These are phyloP conservation scores for Syngnathus scovelli DNA, from an alignment of 2,113 vertebrate genomes.

Conservation along the genomic window DNA sequence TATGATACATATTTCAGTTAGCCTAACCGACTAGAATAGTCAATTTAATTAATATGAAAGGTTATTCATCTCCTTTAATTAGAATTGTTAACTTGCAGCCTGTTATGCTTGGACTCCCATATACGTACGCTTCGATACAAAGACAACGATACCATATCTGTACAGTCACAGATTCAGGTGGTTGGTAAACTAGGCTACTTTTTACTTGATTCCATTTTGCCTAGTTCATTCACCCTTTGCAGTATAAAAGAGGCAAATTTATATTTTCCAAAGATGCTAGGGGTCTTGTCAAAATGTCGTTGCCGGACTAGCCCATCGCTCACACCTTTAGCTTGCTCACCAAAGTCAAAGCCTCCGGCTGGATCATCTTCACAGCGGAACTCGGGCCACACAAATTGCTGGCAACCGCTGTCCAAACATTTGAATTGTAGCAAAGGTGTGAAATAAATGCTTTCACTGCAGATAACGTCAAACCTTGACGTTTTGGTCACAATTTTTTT, in stretches of 20 bases:
- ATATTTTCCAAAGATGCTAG: background rate
- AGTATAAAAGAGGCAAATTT: background rate
- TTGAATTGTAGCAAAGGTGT: constrained; percentile 7
- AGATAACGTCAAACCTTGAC: constrained; percentile 7
- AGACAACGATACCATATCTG: too few species aligned
- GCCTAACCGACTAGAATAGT: too few species aligned
- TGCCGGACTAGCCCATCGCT: constrained; percentile 7
- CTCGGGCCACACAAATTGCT: background rate
- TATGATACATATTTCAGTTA: too few species aligned
- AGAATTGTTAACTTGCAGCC: too few species aligned
- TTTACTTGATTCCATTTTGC: background rate
- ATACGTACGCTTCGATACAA: too few species aligned
- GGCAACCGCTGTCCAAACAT: constrained; percentile 14
- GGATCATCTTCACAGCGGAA: background rate
- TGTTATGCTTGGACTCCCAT: too few species aligned
- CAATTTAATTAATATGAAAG: too few species aligned
- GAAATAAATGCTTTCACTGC: background rate
- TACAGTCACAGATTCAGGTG: too few species aligned
- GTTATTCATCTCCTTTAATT: too few species aligned
- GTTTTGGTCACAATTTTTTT: background rate
- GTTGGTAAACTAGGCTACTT: background rate
- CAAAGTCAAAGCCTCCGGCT: constrained; percentile 9
- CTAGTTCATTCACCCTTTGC: background rate
- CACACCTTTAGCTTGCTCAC: constrained; percentile 17
- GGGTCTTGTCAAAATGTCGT: background rate